A percentile compares a stretch with the other conserved stretches of the same genome.
Conservation (phyloP, 2,797 vertebrate genomes). For the Coreius guichenoti region DNA sequence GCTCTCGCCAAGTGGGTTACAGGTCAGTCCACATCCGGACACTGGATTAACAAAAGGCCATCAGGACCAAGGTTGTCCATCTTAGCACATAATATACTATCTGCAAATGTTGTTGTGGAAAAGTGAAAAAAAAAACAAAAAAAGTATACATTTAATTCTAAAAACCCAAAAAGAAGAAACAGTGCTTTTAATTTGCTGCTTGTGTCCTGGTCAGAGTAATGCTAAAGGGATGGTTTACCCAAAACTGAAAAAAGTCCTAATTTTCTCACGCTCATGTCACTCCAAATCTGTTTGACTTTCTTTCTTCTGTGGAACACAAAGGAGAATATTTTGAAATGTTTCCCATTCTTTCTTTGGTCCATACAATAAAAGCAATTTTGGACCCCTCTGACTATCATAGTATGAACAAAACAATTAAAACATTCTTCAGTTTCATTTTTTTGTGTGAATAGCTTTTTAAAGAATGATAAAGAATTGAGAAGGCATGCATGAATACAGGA, state of each 20-base stretch:
- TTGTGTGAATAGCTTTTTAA: background rate
- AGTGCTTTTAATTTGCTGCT: background rate
- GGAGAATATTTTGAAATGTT: background rate
- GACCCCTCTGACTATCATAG: background rate
- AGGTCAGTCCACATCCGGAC: background rate
- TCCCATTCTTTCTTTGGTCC: background rate
- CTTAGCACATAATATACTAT: background rate
- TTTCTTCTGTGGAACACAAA: background rate
- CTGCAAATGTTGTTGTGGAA: background rate
- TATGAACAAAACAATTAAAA: background rate
- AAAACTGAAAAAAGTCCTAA: background rate
- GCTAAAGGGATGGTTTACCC: background rate
- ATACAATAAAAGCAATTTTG: background rate
- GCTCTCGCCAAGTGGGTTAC: conserved; percentile 16
- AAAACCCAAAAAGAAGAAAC: background rate
- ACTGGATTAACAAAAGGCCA: background rate
- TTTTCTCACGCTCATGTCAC: background rate
- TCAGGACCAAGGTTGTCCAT: background rate
- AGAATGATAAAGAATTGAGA: background rate
- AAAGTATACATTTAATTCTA: background rate
- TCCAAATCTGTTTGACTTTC: background rate
- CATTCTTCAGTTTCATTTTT: no score
- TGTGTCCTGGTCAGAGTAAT: background rate
- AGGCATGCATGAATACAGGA: background rate
- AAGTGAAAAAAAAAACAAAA: no score